Evolutionary conservation across 2,888 invertebrate species (phyloP).

Genomic region (Ptilodon capucinus): DNA sequence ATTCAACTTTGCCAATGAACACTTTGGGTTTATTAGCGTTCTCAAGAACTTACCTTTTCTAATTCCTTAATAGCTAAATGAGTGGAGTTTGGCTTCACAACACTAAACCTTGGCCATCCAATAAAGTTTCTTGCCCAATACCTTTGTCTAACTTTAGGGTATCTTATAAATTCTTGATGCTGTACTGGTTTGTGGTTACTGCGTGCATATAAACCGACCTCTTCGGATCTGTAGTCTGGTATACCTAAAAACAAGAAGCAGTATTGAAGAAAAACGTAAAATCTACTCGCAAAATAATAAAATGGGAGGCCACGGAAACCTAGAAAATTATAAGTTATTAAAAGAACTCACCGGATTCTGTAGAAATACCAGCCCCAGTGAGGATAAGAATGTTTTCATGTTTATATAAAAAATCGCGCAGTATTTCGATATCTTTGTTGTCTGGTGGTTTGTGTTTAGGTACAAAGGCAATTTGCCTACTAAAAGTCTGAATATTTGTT

Average conservation of each 20-base stretch:
- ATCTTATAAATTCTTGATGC: constrained; percentile 91
- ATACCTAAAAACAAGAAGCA: constrained; percentile 85
- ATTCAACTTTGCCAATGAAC: no score
- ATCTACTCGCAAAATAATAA: neutral
- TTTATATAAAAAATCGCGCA: constrained; percentile 83
- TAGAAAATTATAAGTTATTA: no score
- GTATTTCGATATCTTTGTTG: constrained; percentile 79
- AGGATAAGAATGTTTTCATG: constrained; percentile 86
- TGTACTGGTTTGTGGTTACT: constrained; percentile 92
- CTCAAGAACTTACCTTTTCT: constrained; percentile 79
- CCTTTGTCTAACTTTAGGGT: constrained; percentile 85
- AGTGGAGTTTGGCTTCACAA: constrained; percentile 88
- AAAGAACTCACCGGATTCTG: constrained; percentile 89
- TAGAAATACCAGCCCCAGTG: constrained; percentile 98
- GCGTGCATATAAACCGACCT: constrained; percentile 94
- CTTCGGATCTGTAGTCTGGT: constrained; percentile 96
- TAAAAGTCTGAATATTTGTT: constrained; percentile 6
- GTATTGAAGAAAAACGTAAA: neutral
- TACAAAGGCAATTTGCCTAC: constrained; percentile 75
- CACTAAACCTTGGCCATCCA: constrained; percentile 94
- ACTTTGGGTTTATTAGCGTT: no score
- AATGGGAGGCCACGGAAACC: no score
- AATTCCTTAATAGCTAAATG: constrained; percentile 89
- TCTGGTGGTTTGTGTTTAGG: constrained; percentile 88
- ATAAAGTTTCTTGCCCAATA: constrained; percentile 98